Evolutionary conservation across 2,113 vertebrate species (phyloP), one percentile per base, ranked within the genome.

Genomic region (Callopanchax toddi): DNA sequence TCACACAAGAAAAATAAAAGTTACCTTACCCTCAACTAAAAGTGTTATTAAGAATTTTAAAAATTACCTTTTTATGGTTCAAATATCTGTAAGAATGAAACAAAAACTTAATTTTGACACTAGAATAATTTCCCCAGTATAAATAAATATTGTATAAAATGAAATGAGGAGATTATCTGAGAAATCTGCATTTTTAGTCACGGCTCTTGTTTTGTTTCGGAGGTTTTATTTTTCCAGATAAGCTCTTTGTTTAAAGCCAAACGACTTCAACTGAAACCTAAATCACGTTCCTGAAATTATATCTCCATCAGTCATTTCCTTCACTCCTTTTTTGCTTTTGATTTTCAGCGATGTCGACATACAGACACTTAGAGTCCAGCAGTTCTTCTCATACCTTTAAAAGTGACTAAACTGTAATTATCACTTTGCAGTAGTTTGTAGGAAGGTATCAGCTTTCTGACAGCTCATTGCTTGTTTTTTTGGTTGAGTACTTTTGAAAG

Each of bases 391-490:
- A 56, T 11, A 55, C 9, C 13, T 59, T 29, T 45, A 60, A 71
- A 74, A 63, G 40, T 20, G 53, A 17, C 23, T 13, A 25, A 51
- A 16, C 37, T 58, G 36, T 55, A 69, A 63, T 55, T 13, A 55
- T 23, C 23, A 10, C 25, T 3, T 15, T 8, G 22, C 16, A n/a
- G 2, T 16, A 29, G 25, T 29, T 29, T 26, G 29, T 61, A 1
- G 25, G 5, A 54, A 58, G n/a, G 40, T 74, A 36, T 78, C 25
- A 2, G 11, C 29, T 69, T 62, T 48, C 66, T 50, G 45, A 77
- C 57, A 59, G 26, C 46, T 81, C 63, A 44, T 74, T 51, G 8
- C 29, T 56, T 52, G 74, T 78, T 74, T 81, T 37, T 65, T 58
- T 62, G 26, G 37, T 45, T 67, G 32, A 65, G 55, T 0, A 16